Evolutionary conservation across 2,113 vertebrate species (phyloP), one percentile per base, ranked within the genome.

Genomic region (Sceloporus undulatus): DNA sequence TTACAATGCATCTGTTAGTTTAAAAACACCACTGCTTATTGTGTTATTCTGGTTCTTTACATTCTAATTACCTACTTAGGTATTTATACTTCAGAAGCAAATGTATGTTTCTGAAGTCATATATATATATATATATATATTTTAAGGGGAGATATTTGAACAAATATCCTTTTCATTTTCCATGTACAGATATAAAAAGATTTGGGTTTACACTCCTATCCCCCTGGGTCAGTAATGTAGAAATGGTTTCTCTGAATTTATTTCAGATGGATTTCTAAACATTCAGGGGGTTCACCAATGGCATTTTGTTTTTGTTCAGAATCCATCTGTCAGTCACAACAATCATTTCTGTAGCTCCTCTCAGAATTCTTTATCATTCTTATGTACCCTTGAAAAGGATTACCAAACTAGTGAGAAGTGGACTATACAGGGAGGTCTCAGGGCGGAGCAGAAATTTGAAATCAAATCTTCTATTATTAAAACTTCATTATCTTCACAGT

Each of bases 251-350:
- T 79, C 27, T 79, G 52, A 79, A 79, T 48, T 48, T 48, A 48
- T 48, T 48, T 48, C 48, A 48, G 77, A 59, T 2, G 14, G 56
- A 59, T 13, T 18, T 14, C 59, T 18, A 18, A 62, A 62, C 13
- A 62, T 62, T 62, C 1, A 23, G 13, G 8, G 11, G 65, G 16
- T 25, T 83, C 40, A 19, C 65, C 38, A 83, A 52, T 83, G 27
- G 81, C 42, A 52, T 83, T 83, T 70, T 70, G 81, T 52, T 38
- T 52, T 48, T 68, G 11, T 52, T 83, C 65, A 83, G 81, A 70
- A 83, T 83, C 65, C 27, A 18, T 10, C 65, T 83, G 81, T 83
- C 65, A 83, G 81, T 25, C n/a, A 54, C n/a, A 85, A 40, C 83
- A 59, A 75, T 75, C 52, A 85, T 13, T 85, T 75, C n/a, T 75